Percentiles rank a stretch among this genome's conserved stretches.
phyloP scores from a whole-genome alignment of 2,797 vertebrate species.

The Lithobates sylvaticus region DNA sequence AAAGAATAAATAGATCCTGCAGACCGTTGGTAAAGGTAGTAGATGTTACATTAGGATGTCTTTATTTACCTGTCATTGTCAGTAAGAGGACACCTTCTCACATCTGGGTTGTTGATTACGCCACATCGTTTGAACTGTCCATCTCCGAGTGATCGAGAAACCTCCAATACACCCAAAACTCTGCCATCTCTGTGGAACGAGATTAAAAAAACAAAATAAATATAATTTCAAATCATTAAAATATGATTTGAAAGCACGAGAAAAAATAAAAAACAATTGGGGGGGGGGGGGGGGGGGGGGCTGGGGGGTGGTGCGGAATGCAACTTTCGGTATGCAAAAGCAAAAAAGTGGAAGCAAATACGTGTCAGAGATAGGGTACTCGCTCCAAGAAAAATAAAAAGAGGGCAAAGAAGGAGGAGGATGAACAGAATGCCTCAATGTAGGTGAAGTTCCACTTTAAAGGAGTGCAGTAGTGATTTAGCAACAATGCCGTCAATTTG shows the following conservation, averaged over 20 bases:
- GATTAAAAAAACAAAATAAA: neutral
- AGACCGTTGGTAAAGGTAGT: too few relatives aligned
- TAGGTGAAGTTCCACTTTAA: neutral
- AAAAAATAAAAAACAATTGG: neutral
- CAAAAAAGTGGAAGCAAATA: too few relatives aligned
- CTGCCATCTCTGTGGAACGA: slow-evolving; percentile 82
- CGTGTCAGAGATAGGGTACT: too few relatives aligned
- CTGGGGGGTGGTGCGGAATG: too few relatives aligned
- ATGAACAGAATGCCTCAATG: too few relatives aligned
- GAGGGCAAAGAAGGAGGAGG: too few relatives aligned
- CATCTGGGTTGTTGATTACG: slow-evolving; percentile 90
- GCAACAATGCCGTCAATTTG: neutral
- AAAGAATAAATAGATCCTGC: too few relatives aligned
- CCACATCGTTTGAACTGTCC: slow-evolving; percentile 96
- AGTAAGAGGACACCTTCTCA: slow-evolving; percentile 89
- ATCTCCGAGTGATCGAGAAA: slow-evolving; percentile 95
- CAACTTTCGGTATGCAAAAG: too few relatives aligned
- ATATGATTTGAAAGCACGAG: neutral
- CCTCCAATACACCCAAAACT: slow-evolving; percentile 92
- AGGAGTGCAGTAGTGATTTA: neutral
- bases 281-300: too few relatives aligned
- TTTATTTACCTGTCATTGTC: slow-evolving; percentile 85
- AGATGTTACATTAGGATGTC: neutral
- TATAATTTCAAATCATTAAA: neutral
- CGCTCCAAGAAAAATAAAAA: too few relatives aligned